phyloP scores from a whole-genome alignment of 2,113 vertebrate genomes.

The Montifringilla adamsi region DNA sequence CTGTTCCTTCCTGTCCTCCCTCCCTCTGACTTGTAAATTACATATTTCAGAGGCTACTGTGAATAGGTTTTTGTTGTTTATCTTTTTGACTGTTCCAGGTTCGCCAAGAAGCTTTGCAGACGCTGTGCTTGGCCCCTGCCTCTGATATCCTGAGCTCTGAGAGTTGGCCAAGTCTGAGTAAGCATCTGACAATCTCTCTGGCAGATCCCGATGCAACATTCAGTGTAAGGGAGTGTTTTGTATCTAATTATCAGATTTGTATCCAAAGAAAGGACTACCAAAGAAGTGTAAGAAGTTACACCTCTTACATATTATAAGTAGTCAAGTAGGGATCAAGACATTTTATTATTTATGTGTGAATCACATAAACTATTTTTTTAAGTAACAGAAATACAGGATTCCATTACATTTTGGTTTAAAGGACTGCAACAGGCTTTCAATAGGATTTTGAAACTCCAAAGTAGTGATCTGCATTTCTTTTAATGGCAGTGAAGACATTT shows the following conservation, averaged over 20 bases:
- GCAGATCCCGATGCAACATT: slow-evolving; percentile 83
- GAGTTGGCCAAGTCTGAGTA: slow-evolving; percentile 83
- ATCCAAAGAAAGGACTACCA: neutral
- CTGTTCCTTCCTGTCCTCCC: neutral
- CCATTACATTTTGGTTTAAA: neutral
- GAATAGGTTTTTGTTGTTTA: neutral
- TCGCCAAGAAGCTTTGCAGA: slow-evolving; percentile 86
- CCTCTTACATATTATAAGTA: neutral
- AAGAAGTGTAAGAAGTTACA: neutral
- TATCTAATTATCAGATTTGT: neutral
- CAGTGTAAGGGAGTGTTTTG: slow-evolving; percentile 76
- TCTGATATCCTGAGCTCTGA: slow-evolving; percentile 90
- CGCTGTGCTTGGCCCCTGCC: slow-evolving; percentile 81
- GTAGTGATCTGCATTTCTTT: neutral
- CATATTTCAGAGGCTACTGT: neutral
- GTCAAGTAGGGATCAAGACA: neutral
- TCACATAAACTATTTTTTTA: neutral
- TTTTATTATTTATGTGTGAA: neutral
- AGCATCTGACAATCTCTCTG: slow-evolving; percentile 80
- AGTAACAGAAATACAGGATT: neutral
- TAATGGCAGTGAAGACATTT: neutral
- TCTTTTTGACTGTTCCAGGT: slow-evolving; percentile 72
- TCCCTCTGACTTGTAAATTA: neutral
- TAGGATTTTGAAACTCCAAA: neutral
- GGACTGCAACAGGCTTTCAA: neutral